Evolutionary conservation across 53 echinoderm and acorn worm species (phyloP), one percentile per base, ranked within the genome.

Genomic region (Crossaster papposus): DNA sequence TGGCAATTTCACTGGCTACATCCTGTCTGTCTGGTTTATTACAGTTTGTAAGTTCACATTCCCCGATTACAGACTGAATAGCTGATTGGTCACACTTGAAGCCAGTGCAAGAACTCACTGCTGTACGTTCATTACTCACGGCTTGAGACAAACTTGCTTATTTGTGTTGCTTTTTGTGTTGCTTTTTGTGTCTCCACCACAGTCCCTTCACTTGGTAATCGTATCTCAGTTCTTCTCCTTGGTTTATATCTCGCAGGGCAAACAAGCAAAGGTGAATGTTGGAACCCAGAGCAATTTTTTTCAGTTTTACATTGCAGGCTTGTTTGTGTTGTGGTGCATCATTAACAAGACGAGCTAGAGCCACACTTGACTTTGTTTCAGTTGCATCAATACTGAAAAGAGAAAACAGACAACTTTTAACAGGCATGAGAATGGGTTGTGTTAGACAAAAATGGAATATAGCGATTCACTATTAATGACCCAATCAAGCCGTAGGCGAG

Each of bases 351-450:
- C 72, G 72, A 23, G 30, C 72, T 29, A 71, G 72, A n/a, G n/a
- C n/a, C n/a, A n/a, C n/a, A 71, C 32, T 71, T 4, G 72, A 71
- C 30, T 71, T 71, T 71, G 72, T 30, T n/a, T n/a, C n/a, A 31
- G 72, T 71, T 71, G 72, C 72, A 71, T 71, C 72, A 71, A 71
- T 71, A 28, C 72, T 71, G 24, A 29, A 70, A 70, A 70, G 72
- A 30, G 72, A 31, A 71, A n/a, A n/a, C n/a, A n/a, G n/a, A n/a
- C n/a, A n/a, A n/a, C n/a, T n/a, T n/a, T n/a, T n/a, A n/a, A n/a
- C n/a, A n/a, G n/a, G n/a, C n/a, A n/a, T n/a, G n/a, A n/a, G n/a
- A n/a, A n/a, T n/a, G n/a, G n/a, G n/a, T n/a, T n/a, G n/a, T n/a
- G n/a, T n/a, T n/a, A n/a, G n/a, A n/a, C n/a, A n/a, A n/a, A n/a